Conservation (phyloP, 2,113 vertebrate genomes). For the Hepsetus odoe region DNA sequence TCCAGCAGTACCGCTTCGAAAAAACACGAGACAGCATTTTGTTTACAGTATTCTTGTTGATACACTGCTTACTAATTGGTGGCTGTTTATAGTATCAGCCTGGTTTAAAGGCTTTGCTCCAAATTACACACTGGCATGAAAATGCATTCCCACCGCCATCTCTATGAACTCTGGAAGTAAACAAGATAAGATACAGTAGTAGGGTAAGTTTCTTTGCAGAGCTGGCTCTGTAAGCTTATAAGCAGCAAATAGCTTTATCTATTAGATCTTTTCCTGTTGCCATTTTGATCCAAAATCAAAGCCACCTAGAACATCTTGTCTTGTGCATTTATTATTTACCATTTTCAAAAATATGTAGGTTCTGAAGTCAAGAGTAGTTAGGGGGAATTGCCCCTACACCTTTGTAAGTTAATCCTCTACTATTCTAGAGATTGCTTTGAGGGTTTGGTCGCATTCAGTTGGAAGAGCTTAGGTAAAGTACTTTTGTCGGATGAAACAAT, state of each 20-base stretch:
- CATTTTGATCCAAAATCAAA: no score
- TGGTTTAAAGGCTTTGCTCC: slow-evolving; percentile 25
- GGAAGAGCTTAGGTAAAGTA: no score
- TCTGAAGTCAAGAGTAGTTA: no score
- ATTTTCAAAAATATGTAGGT: no score
- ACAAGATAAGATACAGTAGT: slow-evolving; percentile 1
- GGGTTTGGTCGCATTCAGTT: no score
- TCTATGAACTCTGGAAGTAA: slow-evolving; percentile 33
- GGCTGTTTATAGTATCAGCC: slow-evolving; percentile 43
- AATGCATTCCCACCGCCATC: slow-evolving; percentile 16
- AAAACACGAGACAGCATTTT: slow-evolving; percentile 11
- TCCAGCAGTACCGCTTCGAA: slow-evolving; percentile 13
- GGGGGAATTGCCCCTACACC: no score
- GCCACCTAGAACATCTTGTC: not conserved
- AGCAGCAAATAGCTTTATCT: no score
- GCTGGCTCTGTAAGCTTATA: not conserved
- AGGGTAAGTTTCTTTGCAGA: not conserved
- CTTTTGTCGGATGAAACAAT: no score
- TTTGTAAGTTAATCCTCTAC: no score
- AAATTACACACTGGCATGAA: slow-evolving; percentile 47
- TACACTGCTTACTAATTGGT: slow-evolving; percentile 22
- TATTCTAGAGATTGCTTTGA: no score
- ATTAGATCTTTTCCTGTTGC: not conserved
- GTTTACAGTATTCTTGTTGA: slow-evolving; percentile 29
- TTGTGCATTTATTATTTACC: not conserved